These are phyloP conservation scores for Chouioia cunea DNA, from an alignment of 2,888 invertebrate species.

Conservation along the genomic window DNA sequence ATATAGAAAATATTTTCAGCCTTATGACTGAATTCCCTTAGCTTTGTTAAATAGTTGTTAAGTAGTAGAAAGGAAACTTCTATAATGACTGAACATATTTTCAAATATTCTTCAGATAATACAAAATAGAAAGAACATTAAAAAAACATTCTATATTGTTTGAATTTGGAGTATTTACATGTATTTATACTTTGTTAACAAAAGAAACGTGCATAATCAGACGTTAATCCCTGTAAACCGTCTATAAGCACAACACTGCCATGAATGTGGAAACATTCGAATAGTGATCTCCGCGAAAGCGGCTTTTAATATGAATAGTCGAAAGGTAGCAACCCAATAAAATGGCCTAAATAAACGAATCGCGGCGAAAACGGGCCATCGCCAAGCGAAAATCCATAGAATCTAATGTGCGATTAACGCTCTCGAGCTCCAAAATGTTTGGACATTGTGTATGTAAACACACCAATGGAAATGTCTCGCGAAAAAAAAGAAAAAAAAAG, in stretches of 20 bases:
- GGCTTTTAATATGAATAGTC: constrained; percentile 31
- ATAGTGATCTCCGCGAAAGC: constrained; percentile 10
- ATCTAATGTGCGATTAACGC: constrained; percentile 44
- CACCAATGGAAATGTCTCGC: constrained; percentile 34
- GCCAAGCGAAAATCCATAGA: constrained; percentile 35
- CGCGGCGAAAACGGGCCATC: constrained; percentile 37
- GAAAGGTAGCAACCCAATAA: constrained; percentile 17
- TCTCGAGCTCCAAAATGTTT: constrained; percentile 29
- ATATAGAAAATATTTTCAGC: too few relatives aligned
- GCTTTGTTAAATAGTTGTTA: too few relatives aligned
- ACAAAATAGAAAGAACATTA: too few relatives aligned
- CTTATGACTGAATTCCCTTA: too few relatives aligned
- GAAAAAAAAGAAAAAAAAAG: not conserved
- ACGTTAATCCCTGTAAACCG: constrained; percentile 1
- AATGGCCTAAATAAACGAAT: constrained; percentile 35
- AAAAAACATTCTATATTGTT: too few relatives aligned
- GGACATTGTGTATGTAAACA: constrained; percentile 38
- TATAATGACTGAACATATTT: too few relatives aligned
- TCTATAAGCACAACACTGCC: constrained; percentile 13
- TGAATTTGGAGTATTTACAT: too few relatives aligned
- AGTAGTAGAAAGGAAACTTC: too few relatives aligned
- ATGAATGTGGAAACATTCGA: not conserved
- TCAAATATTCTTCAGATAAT: too few relatives aligned
- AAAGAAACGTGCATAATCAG: not conserved
- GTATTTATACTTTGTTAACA: not conserved